Base-by-base conservation (phyloP, 2,888 invertebrate species). In the Tipula vernalis region DNA sequence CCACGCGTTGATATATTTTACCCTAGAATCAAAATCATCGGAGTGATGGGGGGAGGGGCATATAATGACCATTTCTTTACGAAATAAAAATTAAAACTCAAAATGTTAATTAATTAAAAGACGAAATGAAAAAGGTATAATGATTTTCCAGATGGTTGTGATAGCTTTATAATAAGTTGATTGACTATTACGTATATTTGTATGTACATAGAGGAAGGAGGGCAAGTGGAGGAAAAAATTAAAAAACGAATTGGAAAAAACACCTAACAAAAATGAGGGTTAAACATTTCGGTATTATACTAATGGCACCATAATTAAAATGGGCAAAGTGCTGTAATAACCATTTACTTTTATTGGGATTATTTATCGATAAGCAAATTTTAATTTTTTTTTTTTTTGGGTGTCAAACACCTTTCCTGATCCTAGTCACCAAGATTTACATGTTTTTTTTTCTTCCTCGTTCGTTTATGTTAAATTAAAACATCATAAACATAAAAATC, bases 131-230 rank as follows among this genome's bases (percentile, higher is more conserved):
- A 71, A 28, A 71, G 71, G 71, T 71, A 71, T 71, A 71, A 71
- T 3, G 71, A 71, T 71, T 71, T 71, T 71, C 71, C 71, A 71
- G 71, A 71, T 71, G 71, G 71, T 71, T 71, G 71, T 71, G 71
- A 71, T 71, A 71, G 71, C 71, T 71, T 71, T 71, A 71, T 71
- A 71, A 71, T 71, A 71, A 71, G 71, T 71, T 71, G 71, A 71
- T 71, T 71, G 71, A 71, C 71, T 71, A 71, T 71, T 71, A 71
- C 28, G 8, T 18, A 71, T 10, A 15, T 3, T 28, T 71, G 8
- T 18, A 71, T 10, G 51, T 3, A 71, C 28, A 71, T 28, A 71
- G 2, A 51, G 51, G 5, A 10, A 44, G 15, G 5, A 10, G 8
- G 15, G 15, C 51, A 44, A 44, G 44, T 44, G 44, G 39, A 1